phyloP scores from a whole-genome alignment of 2,888 invertebrate species.

The Cephalotes varians region DNA sequence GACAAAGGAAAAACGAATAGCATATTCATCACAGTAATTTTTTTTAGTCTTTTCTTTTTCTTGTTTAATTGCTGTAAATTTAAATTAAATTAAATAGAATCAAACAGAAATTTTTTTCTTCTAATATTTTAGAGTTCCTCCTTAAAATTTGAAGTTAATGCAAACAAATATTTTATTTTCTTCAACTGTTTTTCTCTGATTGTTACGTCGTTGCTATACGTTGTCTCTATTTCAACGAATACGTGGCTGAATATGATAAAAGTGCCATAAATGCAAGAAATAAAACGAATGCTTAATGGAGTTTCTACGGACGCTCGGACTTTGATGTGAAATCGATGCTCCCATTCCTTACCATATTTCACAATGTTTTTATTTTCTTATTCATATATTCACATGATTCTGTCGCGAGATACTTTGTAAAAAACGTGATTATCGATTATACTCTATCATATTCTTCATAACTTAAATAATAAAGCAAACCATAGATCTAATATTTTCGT shows the following conservation, averaged over 20 bases:
- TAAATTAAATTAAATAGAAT: neutral
- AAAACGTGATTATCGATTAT: neutral
- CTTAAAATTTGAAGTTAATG: neutral
- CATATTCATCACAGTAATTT: neutral
- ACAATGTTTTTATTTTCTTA: constrained; percentile 14
- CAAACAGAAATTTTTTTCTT: neutral
- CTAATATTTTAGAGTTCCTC: neutral
- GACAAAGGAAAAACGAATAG: neutral
- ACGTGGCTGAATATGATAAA: neutral
- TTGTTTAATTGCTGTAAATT: neutral
- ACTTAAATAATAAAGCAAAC: neutral
- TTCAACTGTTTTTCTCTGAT: neutral
- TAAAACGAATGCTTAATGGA: neutral
- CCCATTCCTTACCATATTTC: neutral
- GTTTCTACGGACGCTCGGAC: constrained; percentile 9
- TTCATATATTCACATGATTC: constrained; percentile 2
- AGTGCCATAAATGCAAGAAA: neutral
- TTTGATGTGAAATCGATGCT: constrained; percentile 20
- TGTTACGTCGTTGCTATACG: neutral
- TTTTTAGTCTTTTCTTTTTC: neutral
- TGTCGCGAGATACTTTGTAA: neutral
- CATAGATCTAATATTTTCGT: neutral
- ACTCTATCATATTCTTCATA: neutral
- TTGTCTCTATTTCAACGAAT: neutral
- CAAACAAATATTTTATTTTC: neutral